These are phyloP conservation scores for Anhinga rufa DNA, from an alignment of 2,113 vertebrate genomes.

Conservation along the genomic window DNA sequence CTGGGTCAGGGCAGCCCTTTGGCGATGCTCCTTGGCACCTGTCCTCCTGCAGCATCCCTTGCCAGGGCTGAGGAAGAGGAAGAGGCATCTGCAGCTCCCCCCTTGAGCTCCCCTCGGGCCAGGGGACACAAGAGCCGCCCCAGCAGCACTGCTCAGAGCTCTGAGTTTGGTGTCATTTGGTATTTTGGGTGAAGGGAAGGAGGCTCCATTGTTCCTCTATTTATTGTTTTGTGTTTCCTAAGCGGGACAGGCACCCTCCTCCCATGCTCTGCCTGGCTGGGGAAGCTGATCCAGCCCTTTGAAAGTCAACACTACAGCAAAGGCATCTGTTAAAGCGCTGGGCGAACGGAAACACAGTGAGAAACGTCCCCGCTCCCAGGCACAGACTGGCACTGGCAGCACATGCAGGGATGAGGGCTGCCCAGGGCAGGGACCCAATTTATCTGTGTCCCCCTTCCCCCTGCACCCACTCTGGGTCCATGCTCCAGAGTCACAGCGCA, in stretches of 20 bases:
- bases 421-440: rapidly evolving
- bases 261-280: not conserved
- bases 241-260: not conserved
- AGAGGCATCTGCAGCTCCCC: not conserved
- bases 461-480: rapidly evolving
- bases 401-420: not conserved
- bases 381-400: not conserved
- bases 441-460: not conserved
- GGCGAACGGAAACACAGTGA: rapidly evolving
- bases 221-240: constrained; percentile 29
- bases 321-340: not conserved
- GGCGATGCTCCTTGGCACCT: not conserved
- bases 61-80: not conserved
- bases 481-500: rapidly evolving
- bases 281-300: not conserved
- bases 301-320: not conserved
- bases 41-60: not conserved
- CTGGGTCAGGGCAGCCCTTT: not conserved
- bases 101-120: not conserved
- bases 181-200: constrained; percentile 5
- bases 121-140: not conserved
- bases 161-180: not conserved
- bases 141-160: not conserved
- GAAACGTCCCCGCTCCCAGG: not conserved
- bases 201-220: constrained; percentile 47